Evolutionary conservation across 2,888 invertebrate species (phyloP).

Genomic region (Clusia tigrina): DNA sequence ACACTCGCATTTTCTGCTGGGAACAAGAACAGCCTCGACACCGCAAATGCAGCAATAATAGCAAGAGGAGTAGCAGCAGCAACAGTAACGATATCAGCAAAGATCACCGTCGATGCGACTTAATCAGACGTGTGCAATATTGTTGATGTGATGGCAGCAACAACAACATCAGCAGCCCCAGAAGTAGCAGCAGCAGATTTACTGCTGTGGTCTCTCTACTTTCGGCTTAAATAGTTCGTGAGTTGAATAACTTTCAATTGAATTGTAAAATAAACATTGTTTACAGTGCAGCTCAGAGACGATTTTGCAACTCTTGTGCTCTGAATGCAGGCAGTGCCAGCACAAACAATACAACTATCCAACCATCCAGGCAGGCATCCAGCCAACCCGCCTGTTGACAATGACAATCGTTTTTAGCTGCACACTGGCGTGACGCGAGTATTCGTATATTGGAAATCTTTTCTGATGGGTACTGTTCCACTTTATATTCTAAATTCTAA

Average conservation of each 20-base stretch:
- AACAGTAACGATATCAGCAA: conserved; percentile 30
- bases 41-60: too few species aligned
- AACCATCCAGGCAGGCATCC: not conserved
- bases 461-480: not conserved
- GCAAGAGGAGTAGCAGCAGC: too few species aligned
- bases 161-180: conserved; percentile 11
- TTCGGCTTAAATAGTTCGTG: conserved; percentile 56
- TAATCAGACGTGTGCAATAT: conserved; percentile 47
- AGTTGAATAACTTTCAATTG: conserved; percentile 59
- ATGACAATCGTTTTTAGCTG: not conserved
- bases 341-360: not conserved
- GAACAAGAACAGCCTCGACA: too few species aligned
- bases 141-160: conserved; percentile 31
- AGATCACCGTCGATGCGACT: conserved; percentile 21
- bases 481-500: not conserved
- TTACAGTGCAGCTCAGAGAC: conserved; percentile 17
- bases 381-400: not conserved
- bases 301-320: not conserved
- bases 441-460: not conserved
- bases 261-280: conserved; percentile 58
- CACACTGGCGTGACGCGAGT: not conserved
- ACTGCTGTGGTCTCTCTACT: conserved; percentile 19
- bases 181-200: conserved; percentile 2
- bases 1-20: too few species aligned
- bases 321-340: not conserved